Evolutionary conservation across 1,140 invertebrate genomes (phyloP), one percentile per base, ranked within the genome.

Genomic region (Caenorhabditis tropicalis): DNA sequence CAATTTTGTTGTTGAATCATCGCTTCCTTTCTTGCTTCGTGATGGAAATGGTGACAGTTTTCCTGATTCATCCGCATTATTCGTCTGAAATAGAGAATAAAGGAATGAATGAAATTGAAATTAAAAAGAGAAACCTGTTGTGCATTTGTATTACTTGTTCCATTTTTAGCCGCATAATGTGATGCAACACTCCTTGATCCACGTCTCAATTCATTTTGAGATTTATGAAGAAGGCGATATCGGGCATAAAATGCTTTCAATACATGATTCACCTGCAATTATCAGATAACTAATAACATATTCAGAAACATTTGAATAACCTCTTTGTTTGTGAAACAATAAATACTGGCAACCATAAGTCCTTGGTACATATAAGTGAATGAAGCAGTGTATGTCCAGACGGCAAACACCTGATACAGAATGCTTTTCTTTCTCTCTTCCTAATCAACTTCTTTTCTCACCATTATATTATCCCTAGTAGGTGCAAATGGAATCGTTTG

Each of bases 291-390:
- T n/a, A 46, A 19, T 46, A 12, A n/a, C 43, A 48, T 24, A 16
- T 48, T 12, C 7, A 31, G 24, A 70, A 27, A 0, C n/a, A n/a
- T n/a, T n/a, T 33, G 12, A 49, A 21, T 85, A 53, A 91, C 90
- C 83, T 91, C 90, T 83, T 88, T 86, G 65, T 91, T 91, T 6
- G 90, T 91, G 83, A 91, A 91, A 49, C 90, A 91, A 53, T 91
- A 91, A 46, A 91, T 91, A 51, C 91, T 90, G 10, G 91, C 79
- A 82, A 91, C 90, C 82, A 91, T 88, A 12, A 91, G 80, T 48
- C 90, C 90, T 81, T 91, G 90, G 81, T 89, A 91, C 91, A 91
- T 91, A 82, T 91, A 91, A 19, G 89, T 88, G 83, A 91, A 89
- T 21, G 91, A 91, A 36, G 90, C 90, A 74, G 79, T 83, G 79